phyloP scores from a whole-genome alignment of 2,113 vertebrate genomes.

The Hepsetus odoe region DNA sequence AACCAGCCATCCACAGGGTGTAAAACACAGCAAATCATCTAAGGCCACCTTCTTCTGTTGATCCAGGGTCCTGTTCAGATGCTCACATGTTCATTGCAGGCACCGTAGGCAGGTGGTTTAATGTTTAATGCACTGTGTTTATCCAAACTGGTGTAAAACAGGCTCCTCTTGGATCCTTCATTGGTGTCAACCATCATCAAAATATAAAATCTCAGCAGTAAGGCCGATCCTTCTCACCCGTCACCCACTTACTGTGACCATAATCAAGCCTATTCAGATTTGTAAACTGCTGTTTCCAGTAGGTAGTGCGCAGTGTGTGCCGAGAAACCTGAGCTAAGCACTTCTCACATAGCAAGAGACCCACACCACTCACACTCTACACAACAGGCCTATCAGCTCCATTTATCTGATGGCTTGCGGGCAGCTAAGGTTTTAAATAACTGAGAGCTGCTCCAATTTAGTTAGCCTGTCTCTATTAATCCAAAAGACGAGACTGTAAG shows the following conservation, averaged over 20 bases:
- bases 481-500: background rate
- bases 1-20: no score
- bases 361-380: slow-evolving; percentile 9
- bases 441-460: slow-evolving; percentile 26
- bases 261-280: slow-evolving; percentile 26
- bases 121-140: no score
- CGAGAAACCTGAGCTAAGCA: slow-evolving; percentile 57
- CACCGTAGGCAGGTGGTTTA: no score
- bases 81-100: no score
- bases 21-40: no score
- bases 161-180: background rate
- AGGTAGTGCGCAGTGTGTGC: slow-evolving; percentile 7
- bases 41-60: no score
- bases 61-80: no score
- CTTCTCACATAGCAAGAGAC: slow-evolving; percentile 41
- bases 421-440: slow-evolving; percentile 59
- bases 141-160: no score
- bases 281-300: slow-evolving; percentile 35
- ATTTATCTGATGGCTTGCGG: slow-evolving; percentile 54
- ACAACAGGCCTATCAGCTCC: slow-evolving; percentile 25
- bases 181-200: background rate
- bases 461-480: background rate
- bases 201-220: background rate
- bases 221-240: background rate
- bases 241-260: slow-evolving; percentile 23